Evolutionary conservation across 2,888 invertebrate species (phyloP).

Genomic region (Macrosoma leucophasiata): DNA sequence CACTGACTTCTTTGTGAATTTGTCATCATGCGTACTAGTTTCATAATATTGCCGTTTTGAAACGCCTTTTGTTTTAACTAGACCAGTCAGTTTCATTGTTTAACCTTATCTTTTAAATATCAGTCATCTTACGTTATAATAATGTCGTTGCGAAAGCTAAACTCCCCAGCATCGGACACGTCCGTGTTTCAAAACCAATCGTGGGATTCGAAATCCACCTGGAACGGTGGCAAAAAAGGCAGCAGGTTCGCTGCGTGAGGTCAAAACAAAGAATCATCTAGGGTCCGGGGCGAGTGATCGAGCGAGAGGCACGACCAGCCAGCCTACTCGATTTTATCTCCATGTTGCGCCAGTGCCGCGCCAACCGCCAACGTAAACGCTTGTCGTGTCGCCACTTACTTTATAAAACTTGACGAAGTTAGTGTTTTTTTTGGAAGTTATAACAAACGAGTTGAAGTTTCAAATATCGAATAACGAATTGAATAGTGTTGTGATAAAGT

Average conservation of each 20-base stretch:
- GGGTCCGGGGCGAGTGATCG: slow-evolving; percentile 34
- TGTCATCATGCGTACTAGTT: slow-evolving; percentile 32
- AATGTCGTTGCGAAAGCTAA: slow-evolving; percentile 9
- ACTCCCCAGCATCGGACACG: slow-evolving; percentile 3
- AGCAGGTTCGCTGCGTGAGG: slow-evolving; percentile 39
- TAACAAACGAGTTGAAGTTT: slow-evolving; percentile 36
- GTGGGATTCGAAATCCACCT: slow-evolving; percentile 39
- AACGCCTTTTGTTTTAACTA: slow-evolving; percentile 25
- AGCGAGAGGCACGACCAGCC: slow-evolving; percentile 50
- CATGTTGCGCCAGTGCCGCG: slow-evolving; percentile 63
- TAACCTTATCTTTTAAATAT: too few relatives aligned
- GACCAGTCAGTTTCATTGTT: slow-evolving; percentile 21
- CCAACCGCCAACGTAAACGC: slow-evolving; percentile 45
- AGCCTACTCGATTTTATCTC: slow-evolving; percentile 49
- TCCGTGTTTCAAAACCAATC: slow-evolving; percentile 16
- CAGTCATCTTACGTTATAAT: slow-evolving; percentile 14
- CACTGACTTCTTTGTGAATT: slow-evolving; percentile 31
- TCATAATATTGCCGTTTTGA: slow-evolving; percentile 34
- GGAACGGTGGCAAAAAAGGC: slow-evolving; percentile 31
- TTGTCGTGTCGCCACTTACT: slow-evolving; percentile 36
- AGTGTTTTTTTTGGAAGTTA: slow-evolving; percentile 44
- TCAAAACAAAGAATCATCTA: slow-evolving; percentile 39
- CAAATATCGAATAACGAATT: slow-evolving; percentile 51
- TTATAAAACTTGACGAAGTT: slow-evolving; percentile 41
- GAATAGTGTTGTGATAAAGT: slow-evolving; percentile 56